These are phyloP conservation scores for Leucozona laternaria DNA, from an alignment of 2,888 invertebrate species.

Conservation along the genomic window DNA sequence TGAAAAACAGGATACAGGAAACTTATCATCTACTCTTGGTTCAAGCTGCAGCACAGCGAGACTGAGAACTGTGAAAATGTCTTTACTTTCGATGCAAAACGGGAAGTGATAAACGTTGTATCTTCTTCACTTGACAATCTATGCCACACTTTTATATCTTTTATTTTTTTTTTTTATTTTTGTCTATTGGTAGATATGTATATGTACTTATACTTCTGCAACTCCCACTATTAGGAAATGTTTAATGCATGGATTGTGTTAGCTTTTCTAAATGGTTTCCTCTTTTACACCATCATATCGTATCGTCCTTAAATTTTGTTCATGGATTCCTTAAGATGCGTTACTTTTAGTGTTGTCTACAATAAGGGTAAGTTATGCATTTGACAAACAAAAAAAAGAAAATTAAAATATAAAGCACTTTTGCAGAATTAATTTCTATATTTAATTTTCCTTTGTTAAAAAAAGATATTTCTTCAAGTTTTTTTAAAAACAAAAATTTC, in stretches of 20 bases:
- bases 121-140: constrained; percentile 61
- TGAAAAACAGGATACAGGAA: not conserved
- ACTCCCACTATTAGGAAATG: constrained; percentile 22
- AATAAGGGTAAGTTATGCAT: not conserved
- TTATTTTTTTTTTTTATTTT: not conserved
- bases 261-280: constrained; percentile 67
- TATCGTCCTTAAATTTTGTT: not conserved
- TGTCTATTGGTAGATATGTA: not conserved
- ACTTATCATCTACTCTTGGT: not conserved
- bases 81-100: constrained; percentile 47
- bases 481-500: too few species aligned
- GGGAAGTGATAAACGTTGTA: constrained; percentile 70
- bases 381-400: not conserved
- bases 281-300: constrained; percentile 14
- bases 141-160: constrained; percentile 22
- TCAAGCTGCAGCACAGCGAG: not conserved
- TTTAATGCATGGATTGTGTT: constrained; percentile 69
- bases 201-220: not conserved
- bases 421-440: too few species aligned
- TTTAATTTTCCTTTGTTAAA: too few species aligned
- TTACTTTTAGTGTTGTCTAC: not conserved
- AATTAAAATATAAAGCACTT: too few species aligned
- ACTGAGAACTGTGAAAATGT: not conserved
- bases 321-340: not conserved
- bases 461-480: too few species aligned